Evolutionary conservation across 2,797 vertebrate species (phyloP), one percentile per base, ranked within the genome.

Genomic region (Knipowitschia caucasica): DNA sequence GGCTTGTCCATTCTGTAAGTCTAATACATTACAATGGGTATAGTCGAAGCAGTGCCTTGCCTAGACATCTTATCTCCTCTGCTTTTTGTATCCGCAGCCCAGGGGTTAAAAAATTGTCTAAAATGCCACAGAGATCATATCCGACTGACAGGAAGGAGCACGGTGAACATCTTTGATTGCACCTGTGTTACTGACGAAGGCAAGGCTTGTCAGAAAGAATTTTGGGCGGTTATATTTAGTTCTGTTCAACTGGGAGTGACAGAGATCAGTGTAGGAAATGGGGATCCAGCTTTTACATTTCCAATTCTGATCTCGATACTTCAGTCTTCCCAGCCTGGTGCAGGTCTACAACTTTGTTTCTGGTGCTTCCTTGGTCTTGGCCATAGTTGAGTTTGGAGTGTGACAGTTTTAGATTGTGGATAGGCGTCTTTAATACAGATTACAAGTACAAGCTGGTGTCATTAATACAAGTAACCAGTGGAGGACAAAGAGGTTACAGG

Each of bases 31-130:
- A 35, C 43, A 54, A 4, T 46, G 46, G 31, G 23, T 55, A 25
- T 20, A 52, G 36, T 53, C n/a, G n/a, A n/a, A n/a, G n/a, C n/a
- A 36, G 44, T 29, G 10, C 11, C 3, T 34, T 26, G 9, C 59
- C 6, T 56, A 43, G 65, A 58, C 34, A 18, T 38, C 59, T 50
- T 25, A 11, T 65, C 23, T 27, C 27, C 29, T 35, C 52, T 47
- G 58, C 21, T 56, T 54, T 46, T 49, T 10, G 47, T 35, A 3
- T 35, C 31, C 35, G 34, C 39, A 39, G 34, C 26, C 6, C 15
- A 34, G 33, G 18, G 20, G 24, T 34, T 14, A 11, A 15, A n/a
- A 36, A 18, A 56, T 29, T 15, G 20, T 39, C 6, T 8, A 45
- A 50, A 62, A 49, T 64, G 44, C 61, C 46, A 49, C 33, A 20